Evolutionary conservation across 2,113 vertebrate species (phyloP).

Genomic region (Pardalotus punctatus): DNA sequence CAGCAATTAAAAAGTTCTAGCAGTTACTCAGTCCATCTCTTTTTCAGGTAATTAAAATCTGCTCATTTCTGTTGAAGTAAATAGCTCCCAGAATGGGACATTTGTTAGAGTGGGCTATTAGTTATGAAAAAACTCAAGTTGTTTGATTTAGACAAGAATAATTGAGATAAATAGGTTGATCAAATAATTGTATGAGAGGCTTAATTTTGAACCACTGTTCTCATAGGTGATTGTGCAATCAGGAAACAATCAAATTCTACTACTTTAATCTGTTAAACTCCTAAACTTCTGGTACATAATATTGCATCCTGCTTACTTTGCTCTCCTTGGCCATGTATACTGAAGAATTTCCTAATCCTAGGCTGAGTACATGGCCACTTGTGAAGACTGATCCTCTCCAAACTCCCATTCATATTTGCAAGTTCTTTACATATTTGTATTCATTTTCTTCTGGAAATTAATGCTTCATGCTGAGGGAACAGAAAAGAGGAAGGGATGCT

Average conservation of each 20-base stretch:
- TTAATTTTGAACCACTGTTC: neutral
- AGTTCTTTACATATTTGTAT: neutral
- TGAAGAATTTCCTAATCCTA: neutral
- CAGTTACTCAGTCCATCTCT: neutral
- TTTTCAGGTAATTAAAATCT: neutral
- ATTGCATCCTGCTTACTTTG: neutral
- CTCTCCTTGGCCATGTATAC: neutral
- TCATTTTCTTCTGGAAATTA: neutral
- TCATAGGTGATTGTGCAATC: neutral
- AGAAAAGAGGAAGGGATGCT: slow-evolving; percentile 51
- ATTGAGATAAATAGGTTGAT: neutral
- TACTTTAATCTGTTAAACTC: neutral
- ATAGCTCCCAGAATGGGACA: neutral
- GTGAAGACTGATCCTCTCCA: slow-evolving; percentile 32
- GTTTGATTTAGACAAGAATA: neutral
- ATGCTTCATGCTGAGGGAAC: slow-evolving; percentile 70
- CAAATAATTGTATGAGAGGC: neutral
- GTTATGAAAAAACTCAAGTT: neutral
- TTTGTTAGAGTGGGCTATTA: neutral
- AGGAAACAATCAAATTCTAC: neutral
- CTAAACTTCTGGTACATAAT: neutral
- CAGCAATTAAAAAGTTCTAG: neutral
- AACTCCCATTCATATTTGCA: slow-evolving; percentile 2
- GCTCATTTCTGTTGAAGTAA: neutral
- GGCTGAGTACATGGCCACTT: neutral